Conservation (phyloP, 2,797 vertebrate species). For the Podarcis siculus region DNA sequence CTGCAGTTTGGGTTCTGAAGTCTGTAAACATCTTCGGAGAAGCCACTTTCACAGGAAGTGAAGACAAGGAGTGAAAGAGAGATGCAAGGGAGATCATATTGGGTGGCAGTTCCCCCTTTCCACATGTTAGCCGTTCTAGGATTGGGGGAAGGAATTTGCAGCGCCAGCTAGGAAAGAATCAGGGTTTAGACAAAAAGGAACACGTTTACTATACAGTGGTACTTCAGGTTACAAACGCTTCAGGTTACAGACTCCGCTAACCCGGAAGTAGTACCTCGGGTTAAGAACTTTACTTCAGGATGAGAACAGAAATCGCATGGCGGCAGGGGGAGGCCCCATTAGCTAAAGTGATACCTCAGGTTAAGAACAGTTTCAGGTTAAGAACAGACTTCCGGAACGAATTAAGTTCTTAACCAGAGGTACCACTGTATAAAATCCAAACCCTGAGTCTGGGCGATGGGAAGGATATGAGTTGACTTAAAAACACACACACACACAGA, state of each 20-base stretch:
- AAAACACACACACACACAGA: neutral
- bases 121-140: neutral
- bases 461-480: neutral
- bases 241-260: no score
- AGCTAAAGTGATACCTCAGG: no score
- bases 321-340: no score
- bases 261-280: no score
- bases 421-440: neutral
- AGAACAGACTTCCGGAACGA: no score
- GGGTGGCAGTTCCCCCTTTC: neutral
- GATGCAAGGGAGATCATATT: neutral
- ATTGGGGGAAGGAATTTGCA: neutral
- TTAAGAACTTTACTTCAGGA: no score
- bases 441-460: neutral
- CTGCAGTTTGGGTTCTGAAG: neutral
- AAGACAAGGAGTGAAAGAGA: neutral
- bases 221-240: no score
- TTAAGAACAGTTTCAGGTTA: no score
- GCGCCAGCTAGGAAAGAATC: neutral
- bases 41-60: neutral
- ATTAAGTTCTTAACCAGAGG: no score
- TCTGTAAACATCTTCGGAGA: neutral
- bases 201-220: neutral
- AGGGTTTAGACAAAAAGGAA: neutral
- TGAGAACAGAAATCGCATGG: no score